Evolutionary conservation across 1,140 invertebrate species (phyloP).

Genomic region (Drosophila kanapiae): DNA sequence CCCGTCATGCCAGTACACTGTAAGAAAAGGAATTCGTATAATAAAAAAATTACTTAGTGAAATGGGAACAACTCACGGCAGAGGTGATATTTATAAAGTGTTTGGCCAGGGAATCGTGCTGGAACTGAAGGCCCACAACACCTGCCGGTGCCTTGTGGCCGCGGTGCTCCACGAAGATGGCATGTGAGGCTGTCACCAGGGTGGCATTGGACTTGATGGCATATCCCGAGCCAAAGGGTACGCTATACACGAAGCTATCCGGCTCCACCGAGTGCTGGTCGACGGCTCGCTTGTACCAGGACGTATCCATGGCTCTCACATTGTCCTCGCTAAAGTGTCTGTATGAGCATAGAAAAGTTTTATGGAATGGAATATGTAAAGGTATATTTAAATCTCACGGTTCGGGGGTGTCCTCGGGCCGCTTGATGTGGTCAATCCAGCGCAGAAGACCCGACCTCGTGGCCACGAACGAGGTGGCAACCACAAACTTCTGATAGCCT

Average conservation of each 20-base stretch:
- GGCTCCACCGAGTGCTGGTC: slow-evolving; percentile 94
- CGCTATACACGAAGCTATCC: slow-evolving; percentile 96
- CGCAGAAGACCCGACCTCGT: slow-evolving; percentile 94
- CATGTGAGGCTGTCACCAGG: slow-evolving; percentile 94
- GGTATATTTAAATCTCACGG: slow-evolving; percentile 86
- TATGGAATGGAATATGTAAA: not conserved
- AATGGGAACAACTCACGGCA: slow-evolving; percentile 87
- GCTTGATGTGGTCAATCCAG: slow-evolving; percentile 91
- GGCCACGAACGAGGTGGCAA: slow-evolving; percentile 93
- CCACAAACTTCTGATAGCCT: slow-evolving; percentile 94
- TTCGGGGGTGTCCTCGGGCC: slow-evolving; percentile 87
- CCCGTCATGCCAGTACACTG: slow-evolving; percentile 90
- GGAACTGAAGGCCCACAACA: slow-evolving; percentile 95
- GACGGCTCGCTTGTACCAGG: slow-evolving; percentile 97
- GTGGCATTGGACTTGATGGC: slow-evolving; percentile 87
- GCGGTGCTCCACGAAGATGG: slow-evolving; percentile 94
- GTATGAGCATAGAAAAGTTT: slow-evolving; percentile 8
- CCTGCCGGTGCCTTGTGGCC: slow-evolving; percentile 94
- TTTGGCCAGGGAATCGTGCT: slow-evolving; percentile 91
- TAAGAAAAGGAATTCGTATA: slow-evolving; percentile 37
- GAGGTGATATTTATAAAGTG: slow-evolving; percentile 95
- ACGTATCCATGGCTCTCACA: slow-evolving; percentile 93
- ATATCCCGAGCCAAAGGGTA: slow-evolving; percentile 93
- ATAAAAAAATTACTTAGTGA: not conserved
- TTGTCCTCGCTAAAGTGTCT: slow-evolving; percentile 94